A percentile compares a stretch with the other conserved stretches of the same genome.
Conservation (phyloP, 2,797 vertebrate species). For the Tapera naevia region DNA sequence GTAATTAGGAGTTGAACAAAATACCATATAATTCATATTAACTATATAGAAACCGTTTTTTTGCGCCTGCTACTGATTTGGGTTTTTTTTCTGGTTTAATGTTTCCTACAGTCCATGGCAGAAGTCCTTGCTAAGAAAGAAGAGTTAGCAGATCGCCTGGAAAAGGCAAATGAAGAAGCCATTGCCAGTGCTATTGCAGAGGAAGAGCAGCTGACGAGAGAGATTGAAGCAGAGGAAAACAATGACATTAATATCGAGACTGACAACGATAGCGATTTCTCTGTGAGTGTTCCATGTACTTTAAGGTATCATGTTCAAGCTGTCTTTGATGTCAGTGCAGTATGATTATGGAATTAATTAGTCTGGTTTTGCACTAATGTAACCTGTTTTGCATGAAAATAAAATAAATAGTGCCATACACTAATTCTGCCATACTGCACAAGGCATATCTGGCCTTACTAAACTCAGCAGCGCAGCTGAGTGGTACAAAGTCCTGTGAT, state of each 20-base stretch:
- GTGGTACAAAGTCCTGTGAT: background rate
- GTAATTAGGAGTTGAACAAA: background rate
- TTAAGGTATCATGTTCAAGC: background rate
- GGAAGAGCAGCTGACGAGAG: constrained; percentile 94
- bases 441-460: background rate
- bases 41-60: background rate
- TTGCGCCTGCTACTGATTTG: background rate
- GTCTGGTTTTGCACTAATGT: background rate
- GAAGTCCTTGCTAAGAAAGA: constrained; percentile 98
- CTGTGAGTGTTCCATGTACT: constrained; percentile 79
- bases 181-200: constrained; percentile 98
- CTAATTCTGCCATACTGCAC: too few relatives aligned
- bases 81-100: background rate
- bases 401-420: background rate
- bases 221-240: constrained; percentile 95
- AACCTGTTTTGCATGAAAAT: background rate
- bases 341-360: background rate
- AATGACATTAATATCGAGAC: constrained; percentile 89
- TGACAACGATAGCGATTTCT: constrained; percentile 93
- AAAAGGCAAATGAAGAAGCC: constrained; percentile 98
- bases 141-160: constrained; percentile 94
- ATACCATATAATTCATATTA: background rate
- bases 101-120: constrained; percentile 88
- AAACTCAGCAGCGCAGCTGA: background rate
- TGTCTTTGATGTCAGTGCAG: background rate